phyloP scores from a whole-genome alignment of 2,888 invertebrate genomes.

The Poecilus cupreus region DNA sequence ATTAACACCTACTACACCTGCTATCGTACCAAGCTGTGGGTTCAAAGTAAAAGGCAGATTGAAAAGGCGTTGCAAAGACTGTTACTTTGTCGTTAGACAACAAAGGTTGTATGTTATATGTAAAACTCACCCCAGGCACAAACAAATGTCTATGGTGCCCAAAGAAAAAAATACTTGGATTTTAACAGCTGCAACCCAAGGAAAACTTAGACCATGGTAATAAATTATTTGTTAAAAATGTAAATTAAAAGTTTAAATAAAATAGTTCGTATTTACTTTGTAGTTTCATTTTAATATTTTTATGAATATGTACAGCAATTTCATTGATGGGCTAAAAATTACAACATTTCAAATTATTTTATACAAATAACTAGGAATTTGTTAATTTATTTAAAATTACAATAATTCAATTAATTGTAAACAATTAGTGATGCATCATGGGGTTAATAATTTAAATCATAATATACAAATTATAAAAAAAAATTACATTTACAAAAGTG shows the following conservation, averaged over 20 bases:
- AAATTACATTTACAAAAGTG: neutral
- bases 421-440: neutral
- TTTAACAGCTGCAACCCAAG: conserved; percentile 84
- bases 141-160: conserved; percentile 84
- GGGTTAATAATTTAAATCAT: neutral
- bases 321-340: conserved; percentile 7
- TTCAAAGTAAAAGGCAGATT: conserved; percentile 84
- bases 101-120: conserved; percentile 84
- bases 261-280: conserved; percentile 34
- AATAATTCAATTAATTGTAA: neutral
- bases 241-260: conserved; percentile 38
- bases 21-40: conserved; percentile 72
- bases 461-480: neutral
- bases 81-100: conserved; percentile 82
- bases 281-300: conserved; percentile 40
- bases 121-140: conserved; percentile 85
- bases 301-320: conserved; percentile 27
- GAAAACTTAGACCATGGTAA: conserved; percentile 75
- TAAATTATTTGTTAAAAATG: conserved; percentile 47
- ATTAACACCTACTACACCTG: conserved; percentile 62
- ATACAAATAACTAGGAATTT: conserved; percentile 9
- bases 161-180: conserved; percentile 84
- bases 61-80: conserved; percentile 85
- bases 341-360: conserved; percentile 1
- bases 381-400: conserved; percentile 16